Conservation (phyloP, 1,140 invertebrate genomes). For the Melitaea cinxia region DNA sequence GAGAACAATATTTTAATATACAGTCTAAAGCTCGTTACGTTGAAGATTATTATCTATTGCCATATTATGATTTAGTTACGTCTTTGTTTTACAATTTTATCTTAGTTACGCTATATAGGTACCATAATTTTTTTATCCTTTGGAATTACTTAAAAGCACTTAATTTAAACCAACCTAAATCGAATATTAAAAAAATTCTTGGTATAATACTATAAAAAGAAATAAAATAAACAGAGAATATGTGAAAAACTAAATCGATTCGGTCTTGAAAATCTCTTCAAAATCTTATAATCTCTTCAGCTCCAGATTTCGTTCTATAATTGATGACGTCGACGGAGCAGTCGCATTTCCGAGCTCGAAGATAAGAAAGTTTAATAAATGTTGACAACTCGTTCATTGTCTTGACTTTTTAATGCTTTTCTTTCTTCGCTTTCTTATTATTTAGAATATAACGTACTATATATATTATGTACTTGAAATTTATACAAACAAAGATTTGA, state of each 20-base stretch:
- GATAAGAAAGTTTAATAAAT: constrained; percentile 6
- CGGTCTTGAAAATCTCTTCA: not conserved
- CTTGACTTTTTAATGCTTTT: not conserved
- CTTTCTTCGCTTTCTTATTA: not conserved
- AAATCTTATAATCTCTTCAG: not conserved
- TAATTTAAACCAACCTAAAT: not conserved
- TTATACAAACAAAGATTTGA: no score
- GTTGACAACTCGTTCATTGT: constrained; percentile 6
- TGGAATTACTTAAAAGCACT: no score
- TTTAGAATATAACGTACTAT: no score
- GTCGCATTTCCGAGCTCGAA: not conserved
- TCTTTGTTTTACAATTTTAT: no score
- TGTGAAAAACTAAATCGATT: not conserved
- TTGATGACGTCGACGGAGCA: not conserved
- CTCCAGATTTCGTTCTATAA: constrained; percentile 4
- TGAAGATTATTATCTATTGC: no score
- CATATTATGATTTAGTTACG: no score
- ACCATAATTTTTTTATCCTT: no score
- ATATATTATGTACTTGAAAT: no score
- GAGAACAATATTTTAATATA: no score
- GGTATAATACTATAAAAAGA: not conserved
- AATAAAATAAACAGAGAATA: not conserved
- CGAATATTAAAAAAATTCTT: not conserved
- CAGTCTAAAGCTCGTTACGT: no score
- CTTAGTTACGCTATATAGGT: no score